Evolutionary conservation across 2,888 invertebrate species (phyloP).

Genomic region (Lycophotia porphyrea): DNA sequence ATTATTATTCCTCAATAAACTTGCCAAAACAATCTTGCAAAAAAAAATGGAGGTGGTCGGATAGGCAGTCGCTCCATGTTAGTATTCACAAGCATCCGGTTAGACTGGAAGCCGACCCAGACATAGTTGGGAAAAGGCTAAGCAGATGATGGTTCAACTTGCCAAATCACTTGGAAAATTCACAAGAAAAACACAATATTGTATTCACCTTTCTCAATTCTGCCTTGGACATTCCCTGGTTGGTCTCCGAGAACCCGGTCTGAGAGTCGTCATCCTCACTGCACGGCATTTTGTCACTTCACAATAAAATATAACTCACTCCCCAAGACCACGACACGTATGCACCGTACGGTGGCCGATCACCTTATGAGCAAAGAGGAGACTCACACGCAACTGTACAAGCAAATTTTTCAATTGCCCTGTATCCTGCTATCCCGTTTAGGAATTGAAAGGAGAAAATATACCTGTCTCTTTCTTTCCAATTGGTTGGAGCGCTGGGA

Average conservation of each 20-base stretch:
- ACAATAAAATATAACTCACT: slow-evolving; percentile 30
- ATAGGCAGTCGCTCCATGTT: too few relatives aligned
- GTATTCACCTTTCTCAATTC: slow-evolving; percentile 92
- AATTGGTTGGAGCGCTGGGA: slow-evolving; percentile 78
- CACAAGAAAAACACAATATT: neutral
- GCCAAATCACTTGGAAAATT: neutral
- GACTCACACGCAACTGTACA: slow-evolving; percentile 74
- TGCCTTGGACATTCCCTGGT: slow-evolving; percentile 92
- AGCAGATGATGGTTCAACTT: neutral
- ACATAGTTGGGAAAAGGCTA: too few relatives aligned
- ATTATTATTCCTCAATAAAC: neutral
- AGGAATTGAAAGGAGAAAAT: slow-evolving; percentile 68
- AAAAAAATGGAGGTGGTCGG: neutral
- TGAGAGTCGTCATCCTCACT: slow-evolving; percentile 91
- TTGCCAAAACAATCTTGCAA: neutral
- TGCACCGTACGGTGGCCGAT: slow-evolving; percentile 67
- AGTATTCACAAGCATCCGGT: too few relatives aligned
- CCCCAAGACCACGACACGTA: slow-evolving; percentile 66
- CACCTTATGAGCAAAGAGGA: slow-evolving; percentile 74
- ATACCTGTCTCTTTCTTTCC: slow-evolving; percentile 74
- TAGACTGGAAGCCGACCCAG: too few relatives aligned
- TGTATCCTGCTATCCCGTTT: slow-evolving; percentile 82
- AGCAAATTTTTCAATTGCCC: slow-evolving; percentile 83
- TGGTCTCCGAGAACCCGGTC: slow-evolving; percentile 88
- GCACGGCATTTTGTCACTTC: slow-evolving; percentile 88